Conservation (phyloP, 2,797 vertebrate genomes). For the Eulemur coronatus region DNA sequence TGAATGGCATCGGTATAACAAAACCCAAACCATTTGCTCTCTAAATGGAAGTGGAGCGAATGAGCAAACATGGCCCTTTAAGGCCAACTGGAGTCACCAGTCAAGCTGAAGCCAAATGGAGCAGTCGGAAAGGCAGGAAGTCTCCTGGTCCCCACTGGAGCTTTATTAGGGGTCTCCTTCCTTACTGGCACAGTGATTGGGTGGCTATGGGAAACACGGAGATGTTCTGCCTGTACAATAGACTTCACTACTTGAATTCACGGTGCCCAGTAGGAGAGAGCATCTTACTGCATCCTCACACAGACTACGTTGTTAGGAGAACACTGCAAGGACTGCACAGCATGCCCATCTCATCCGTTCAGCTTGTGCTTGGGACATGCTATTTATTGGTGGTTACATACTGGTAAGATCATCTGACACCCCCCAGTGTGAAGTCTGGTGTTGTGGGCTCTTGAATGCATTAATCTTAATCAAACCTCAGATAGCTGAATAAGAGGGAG, state of each 20-base stretch:
- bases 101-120: neutral
- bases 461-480: constrained; percentile 50
- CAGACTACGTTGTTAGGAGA: neutral
- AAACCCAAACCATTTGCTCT: neutral
- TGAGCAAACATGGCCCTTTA: neutral
- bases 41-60: neutral
- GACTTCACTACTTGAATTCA: neutral
- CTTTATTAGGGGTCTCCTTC: neutral
- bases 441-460: neutral
- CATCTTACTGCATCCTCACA: neutral
- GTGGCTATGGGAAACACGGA: neutral
- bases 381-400: neutral
- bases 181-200: neutral
- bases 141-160: neutral
- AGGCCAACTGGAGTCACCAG: neutral
- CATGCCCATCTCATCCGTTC: neutral
- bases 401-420: neutral
- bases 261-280: neutral
- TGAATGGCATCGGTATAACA: neutral
- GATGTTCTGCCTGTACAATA: neutral
- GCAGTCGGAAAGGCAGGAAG: neutral
- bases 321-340: fast-evolving
- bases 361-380: neutral
- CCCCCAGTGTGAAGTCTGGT: neutral
- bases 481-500: constrained; percentile 8